Evolutionary conservation across 2,113 vertebrate genomes (phyloP), one percentile per base, ranked within the genome.

Genomic region (Dicerorhinus sumatrensis): DNA sequence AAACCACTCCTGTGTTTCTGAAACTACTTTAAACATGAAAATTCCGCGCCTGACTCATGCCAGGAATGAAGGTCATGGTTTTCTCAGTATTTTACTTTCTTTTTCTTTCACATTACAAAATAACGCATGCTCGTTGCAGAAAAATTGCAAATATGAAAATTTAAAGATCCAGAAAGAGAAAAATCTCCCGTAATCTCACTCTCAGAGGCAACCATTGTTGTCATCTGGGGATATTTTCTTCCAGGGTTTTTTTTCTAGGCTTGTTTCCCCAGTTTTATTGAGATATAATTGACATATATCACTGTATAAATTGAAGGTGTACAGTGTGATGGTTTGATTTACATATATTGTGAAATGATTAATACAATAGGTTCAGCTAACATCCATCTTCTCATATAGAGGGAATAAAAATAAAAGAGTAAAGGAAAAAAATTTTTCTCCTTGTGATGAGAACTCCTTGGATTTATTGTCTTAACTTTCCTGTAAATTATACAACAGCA

Each of bases 11-110:
- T 58, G 86, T 96, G 89, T 96, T 97, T 96, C 94, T 81, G 95
- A 97, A 98, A 96, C 73, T 86, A 89, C 96, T 97, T 97, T 96
- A 95, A 97, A 97, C 98, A 94, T 87, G 90, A 97, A 97, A 79
- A 96, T 94, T 95, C 95, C 95, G 94, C 83, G 83, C 83, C 89
- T 97, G 96, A 98, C 95, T 97, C 97, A 96, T 25, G 87, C 96
- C 87, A 88, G 89, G 58, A 86, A 81, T 18, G 58, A 58, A 21
- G 51, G 70, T 93, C 92, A 96, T 36, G 90, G 46, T 80, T 96
- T 97, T 93, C 94, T 92, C 84, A 20, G 94, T 67, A 81, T 90
- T 90, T 95, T 85, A 69, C 93, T 96, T 91, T 96, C 75, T 94
- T 93, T 98, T 89, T 91, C 51, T 93, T 95, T 72, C 82, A 84